Evolutionary conservation across 2,113 vertebrate genomes (phyloP), one percentile per base, ranked within the genome.

Genomic region (Oostethus manadensis): DNA sequence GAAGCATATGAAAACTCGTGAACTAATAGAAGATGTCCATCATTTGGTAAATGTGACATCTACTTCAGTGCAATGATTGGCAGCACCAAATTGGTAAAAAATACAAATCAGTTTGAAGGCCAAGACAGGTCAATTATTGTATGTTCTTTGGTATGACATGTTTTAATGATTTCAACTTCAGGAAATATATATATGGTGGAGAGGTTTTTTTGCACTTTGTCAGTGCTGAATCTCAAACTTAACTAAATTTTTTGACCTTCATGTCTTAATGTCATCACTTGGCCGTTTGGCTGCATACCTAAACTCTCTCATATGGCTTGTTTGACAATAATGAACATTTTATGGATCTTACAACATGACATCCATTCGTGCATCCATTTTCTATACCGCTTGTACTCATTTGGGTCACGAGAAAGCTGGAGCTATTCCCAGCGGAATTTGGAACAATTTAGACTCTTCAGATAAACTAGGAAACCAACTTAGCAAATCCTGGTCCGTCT

Each of bases 21-120:
- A 18, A 48, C 58, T 47, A 35, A 59, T 62, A 49, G 66, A 51
- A 77, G 42, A 67, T 16, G 70, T 82, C 78, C 63, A 70, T 81
- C 81, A 80, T 68, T 56, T 62, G 9, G 48, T 65, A 61, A 71
- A 68, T 68, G 58, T 51, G 73, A 80, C 78, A 46, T 69, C 56
- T 17, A 51, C 54, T 15, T 48, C 57, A 44, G 42, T 60, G 20
- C 20, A 61, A 48, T 83, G 83, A 87, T 15, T 78, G 85, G 77
- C 81, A 73, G 76, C 62, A 56, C 50, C 23, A 81, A 76, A 82
- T 81, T 74, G 70, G 61, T 60, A 47, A 51, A 77, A 73, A 81
- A 73, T 57, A 60, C 17, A 16, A 68, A 69, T 56, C 35, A 57
- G 47, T 64, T 62, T 77, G 79, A 83, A 59, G 71, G 80, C 74